Base-by-base conservation (phyloP, 2,797 vertebrate species). In the Lutjanus campechanus region DNA sequence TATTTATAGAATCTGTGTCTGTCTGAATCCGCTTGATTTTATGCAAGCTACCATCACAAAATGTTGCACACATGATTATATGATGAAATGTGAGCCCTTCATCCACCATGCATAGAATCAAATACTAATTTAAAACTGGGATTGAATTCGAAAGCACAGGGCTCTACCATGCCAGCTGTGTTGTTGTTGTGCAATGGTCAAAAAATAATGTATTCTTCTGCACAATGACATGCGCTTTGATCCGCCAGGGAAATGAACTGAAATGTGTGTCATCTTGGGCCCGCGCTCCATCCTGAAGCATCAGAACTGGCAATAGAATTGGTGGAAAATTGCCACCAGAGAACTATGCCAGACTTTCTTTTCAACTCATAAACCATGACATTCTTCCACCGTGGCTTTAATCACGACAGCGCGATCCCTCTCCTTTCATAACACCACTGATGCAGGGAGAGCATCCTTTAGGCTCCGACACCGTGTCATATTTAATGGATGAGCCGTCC, bases 401-500 rank as follows among this genome's bases (percentile, higher is more conserved):
- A 89, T 87, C 81, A 83, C 60, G 40, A 67, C 80, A 62, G 41
- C 12, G 8, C 58, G 3, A 22, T 68, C 65, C 46, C 47, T 77
- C 69, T 61, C 63, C 63, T 85, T 84, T 90, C 75, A 79, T 67
- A 81, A 72, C 53, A 36, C 58, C 55, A 29, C 61, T 46, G 75
- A 78, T 12, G 68, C 79, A 68, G 67, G 58, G 58, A 77, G 56
- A 82, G 67, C 55, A 44, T 85, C 69, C 81, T 83, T 41, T 62
- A 83, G 69, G 80, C 85, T 77, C 19, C 29, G n/a, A 70, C 83
- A 51, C 61, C 5, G 2, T 60, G 81, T 84, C 75, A 81, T 79
- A 77, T 90, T 90, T 92, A 91, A 90, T 83, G 84, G 85, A 89
- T 83, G 84, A 87, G 72, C 66, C 13, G 72, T 81, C 86, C 72